Evolutionary conservation across 2,888 invertebrate genomes (phyloP), one percentile per base, ranked within the genome.

Genomic region (Phasia obesa): DNA sequence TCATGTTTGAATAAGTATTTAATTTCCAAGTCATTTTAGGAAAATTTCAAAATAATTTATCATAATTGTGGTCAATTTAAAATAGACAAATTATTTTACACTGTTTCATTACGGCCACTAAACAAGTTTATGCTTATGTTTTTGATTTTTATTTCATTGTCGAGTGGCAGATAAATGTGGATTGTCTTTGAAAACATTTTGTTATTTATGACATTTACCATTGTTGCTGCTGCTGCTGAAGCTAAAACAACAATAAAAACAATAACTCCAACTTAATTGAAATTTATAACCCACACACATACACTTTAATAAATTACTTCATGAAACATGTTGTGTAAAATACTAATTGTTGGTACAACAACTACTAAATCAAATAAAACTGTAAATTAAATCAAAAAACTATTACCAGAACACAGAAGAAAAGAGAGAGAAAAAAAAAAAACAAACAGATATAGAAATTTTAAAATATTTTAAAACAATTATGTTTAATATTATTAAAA

Each of bases 121-220:
- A 67, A 69, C 81, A 73, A 82, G 55, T 77, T 67, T 73, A 31
- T 77, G 55, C 74, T 67, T 73, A 31, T 77, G 55, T 47, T 71
- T 53, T 71, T 60, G 21, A 57, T 15, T 55, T 53, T 55, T 35
- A 64, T 57, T 67, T 57, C 42, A 42, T 49, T 31, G 51, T 69
- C 67, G 47, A 62, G 27, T 42, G 74, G 13, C 3, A 62, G 49
- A 67, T 60, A 74, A 62, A 70, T 69, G 62, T 74, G 77, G 62
- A 73, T 81, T 82, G 57, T 77, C 73, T 55, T 38, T 69, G 62
- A 74, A 77, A 82, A 69, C 64, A 69, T 77, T 82, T 82, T 69
- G 42, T 62, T 73, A 69, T 64, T 82, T 69, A 35, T 73, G 69
- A 81, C 81, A 77, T 77, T 77, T 77, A 81, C 73, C 57, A 73